Evolutionary conservation across 2,797 vertebrate species (phyloP).

Genomic region (Lycodopsis pacificus): DNA sequence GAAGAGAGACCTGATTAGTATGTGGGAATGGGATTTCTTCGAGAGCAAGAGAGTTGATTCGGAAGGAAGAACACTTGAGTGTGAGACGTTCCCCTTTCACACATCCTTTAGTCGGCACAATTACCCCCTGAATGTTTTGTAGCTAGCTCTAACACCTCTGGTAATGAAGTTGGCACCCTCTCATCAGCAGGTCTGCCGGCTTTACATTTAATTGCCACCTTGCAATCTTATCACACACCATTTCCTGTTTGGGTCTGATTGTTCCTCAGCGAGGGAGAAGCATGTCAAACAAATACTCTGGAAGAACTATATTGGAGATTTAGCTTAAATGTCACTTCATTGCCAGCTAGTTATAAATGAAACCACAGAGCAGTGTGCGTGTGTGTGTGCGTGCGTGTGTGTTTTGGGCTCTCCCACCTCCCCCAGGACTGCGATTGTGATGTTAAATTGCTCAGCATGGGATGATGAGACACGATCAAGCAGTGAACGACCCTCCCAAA

Average conservation of each 20-base stretch:
- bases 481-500: conserved; percentile 71
- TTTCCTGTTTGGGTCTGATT: conserved; percentile 34
- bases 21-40: conserved; percentile 43
- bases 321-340: not conserved
- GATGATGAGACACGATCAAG: conserved; percentile 77
- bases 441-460: conserved; percentile 80
- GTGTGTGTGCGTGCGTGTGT: conserved; percentile 12
- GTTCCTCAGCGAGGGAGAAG: not conserved
- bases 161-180: conserved; percentile 74
- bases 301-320: accelerated
- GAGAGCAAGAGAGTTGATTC: conserved; percentile 48
- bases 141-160: conserved; percentile 58
- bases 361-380: conserved; percentile 11
- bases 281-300: not conserved
- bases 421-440: conserved; percentile 75
- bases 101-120: conserved; percentile 69
- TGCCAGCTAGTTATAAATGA: not conserved
- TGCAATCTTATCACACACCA: conserved; percentile 25
- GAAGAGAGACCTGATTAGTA: conserved; percentile 30
- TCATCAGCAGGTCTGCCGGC: conserved; percentile 39
- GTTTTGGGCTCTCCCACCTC: not conserved
- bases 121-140: conserved; percentile 63
- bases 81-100: conserved; percentile 70
- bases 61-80: conserved; percentile 37
- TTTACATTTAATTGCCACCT: conserved; percentile 35